Percentiles rank a stretch among this genome's conserved stretches.
Conservation (phyloP, 53 echinoderm and acorn worm species). For the Pentamera pediparva region DNA sequence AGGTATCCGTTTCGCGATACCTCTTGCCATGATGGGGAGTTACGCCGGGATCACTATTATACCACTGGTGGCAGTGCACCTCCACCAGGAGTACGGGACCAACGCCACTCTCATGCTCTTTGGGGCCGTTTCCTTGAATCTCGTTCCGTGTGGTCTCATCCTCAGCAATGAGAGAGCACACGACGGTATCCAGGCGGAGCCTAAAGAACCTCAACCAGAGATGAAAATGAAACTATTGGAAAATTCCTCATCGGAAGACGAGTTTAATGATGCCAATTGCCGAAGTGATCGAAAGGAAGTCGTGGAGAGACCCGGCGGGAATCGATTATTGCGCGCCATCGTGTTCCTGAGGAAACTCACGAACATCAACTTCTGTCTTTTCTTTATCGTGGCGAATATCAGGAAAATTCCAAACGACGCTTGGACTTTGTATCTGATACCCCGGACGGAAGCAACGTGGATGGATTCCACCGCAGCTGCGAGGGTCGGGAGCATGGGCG, state of each 20-base stretch:
- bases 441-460: neutral
- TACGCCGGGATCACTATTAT: conserved; percentile 7
- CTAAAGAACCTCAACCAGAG: too few relatives aligned
- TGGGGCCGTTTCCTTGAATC: neutral
- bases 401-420: conserved; percentile 29
- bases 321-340: too few relatives aligned
- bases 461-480: neutral
- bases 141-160: conserved; percentile 6
- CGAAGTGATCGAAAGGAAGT: too few relatives aligned
- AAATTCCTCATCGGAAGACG: too few relatives aligned
- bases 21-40: conserved; percentile 2
- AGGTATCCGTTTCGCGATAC: neutral
- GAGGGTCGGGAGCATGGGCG: neutral
- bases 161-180: neutral
- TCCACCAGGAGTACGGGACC: neutral
- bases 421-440: conserved; percentile 13
- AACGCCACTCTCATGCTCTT: neutral
- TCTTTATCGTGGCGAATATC: conserved; percentile 13
- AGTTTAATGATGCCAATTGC: too few relatives aligned
- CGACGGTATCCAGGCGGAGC: too few relatives aligned
- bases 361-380: neutral
- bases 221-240: too few relatives aligned
- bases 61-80: neutral
- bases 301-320: too few relatives aligned
- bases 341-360: neutral